These are phyloP conservation scores for Notodonta dromedarius DNA, from an alignment of 2,888 invertebrate species.

Conservation along the genomic window DNA sequence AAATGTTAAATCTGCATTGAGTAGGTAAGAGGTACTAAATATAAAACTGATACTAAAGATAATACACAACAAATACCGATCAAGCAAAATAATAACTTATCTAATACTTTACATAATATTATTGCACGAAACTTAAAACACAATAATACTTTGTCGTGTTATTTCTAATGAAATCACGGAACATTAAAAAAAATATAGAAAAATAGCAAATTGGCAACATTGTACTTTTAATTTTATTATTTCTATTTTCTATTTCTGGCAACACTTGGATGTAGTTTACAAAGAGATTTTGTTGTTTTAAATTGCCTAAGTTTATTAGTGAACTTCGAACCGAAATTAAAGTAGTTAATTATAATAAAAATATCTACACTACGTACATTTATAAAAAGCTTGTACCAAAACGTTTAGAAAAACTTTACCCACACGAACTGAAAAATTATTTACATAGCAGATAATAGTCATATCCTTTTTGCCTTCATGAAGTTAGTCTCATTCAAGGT, in stretches of 20 bases:
- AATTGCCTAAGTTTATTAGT: constrained; percentile 36
- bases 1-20: too few relatives aligned
- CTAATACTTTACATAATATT: constrained; percentile 35
- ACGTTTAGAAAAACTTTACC: constrained; percentile 31
- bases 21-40: background rate
- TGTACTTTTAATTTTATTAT: constrained; percentile 30
- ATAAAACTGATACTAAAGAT: background rate
- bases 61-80: background rate
- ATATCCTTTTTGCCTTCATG: too few relatives aligned
- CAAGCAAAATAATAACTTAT: constrained; percentile 24
- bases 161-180: constrained; percentile 10
- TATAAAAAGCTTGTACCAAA: constrained; percentile 38
- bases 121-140: constrained; percentile 50
- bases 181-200: background rate
- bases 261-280: constrained; percentile 34
- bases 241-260: constrained; percentile 16
- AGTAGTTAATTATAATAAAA: constrained; percentile 23
- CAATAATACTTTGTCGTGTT: constrained; percentile 9
- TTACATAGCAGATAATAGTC: constrained; percentile 17
- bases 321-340: constrained; percentile 47
- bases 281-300: constrained; percentile 32
- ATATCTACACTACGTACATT: constrained; percentile 35
- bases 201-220: constrained; percentile 8
- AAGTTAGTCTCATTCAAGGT: too few relatives aligned
- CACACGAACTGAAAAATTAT: constrained; percentile 48